These are phyloP conservation scores for Steinernema feltiae DNA, from an alignment of 1,140 invertebrate species.

Conservation along the genomic window DNA sequence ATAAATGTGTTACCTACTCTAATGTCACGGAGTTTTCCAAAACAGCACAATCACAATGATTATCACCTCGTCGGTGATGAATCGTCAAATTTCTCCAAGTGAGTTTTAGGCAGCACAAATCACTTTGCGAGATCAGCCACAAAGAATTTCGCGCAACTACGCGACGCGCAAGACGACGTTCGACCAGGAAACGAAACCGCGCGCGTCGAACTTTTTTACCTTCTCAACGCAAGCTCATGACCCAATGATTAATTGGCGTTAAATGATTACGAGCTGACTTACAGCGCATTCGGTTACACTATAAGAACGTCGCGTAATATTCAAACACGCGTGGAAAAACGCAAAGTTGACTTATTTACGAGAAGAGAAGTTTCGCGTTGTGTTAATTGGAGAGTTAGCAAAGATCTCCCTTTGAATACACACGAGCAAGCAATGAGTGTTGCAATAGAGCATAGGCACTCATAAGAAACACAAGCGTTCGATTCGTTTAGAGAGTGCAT, in stretches of 20 bases:
- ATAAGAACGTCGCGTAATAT: neutral
- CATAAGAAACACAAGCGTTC: neutral
- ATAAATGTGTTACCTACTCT: neutral
- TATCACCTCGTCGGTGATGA: neutral
- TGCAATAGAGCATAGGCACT: neutral
- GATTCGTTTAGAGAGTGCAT: neutral
- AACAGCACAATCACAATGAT: neutral
- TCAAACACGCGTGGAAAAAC: neutral
- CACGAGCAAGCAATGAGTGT: neutral
- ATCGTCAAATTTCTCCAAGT: neutral
- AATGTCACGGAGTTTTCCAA: neutral
- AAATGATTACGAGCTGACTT: constrained; percentile 1
- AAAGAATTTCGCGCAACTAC: neutral
- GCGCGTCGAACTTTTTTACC: constrained; percentile 11
- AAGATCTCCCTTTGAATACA: neutral
- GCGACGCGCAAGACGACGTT: neutral
- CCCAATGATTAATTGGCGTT: constrained; percentile 12
- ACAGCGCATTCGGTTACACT: neutral
- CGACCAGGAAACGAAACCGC: constrained; percentile 1
- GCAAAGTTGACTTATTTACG: no score
- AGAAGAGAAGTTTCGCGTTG: no score
- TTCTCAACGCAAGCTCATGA: constrained; percentile 10
- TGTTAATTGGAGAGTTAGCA: no score
- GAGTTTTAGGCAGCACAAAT: neutral
- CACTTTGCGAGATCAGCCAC: neutral